A percentile compares a stretch with the other conserved stretches of the same genome.
These are phyloP conservation scores for Gymnarchus niloticus DNA, from an alignment of 2,113 vertebrate species.

Conservation along the genomic window DNA sequence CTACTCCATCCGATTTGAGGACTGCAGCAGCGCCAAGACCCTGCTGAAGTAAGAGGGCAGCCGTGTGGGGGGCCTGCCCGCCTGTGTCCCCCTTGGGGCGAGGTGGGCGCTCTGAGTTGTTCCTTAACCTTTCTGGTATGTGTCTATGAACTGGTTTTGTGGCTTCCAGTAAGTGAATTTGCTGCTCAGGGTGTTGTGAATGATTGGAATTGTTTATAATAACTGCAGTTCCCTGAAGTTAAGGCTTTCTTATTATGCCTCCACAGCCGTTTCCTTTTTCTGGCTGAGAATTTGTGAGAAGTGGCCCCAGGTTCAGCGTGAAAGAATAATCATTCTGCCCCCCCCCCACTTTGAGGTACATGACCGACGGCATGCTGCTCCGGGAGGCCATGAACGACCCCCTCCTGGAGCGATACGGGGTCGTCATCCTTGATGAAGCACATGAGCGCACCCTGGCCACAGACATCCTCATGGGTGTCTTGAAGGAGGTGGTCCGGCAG, in stretches of 20 bases:
- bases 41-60: conserved; percentile 79
- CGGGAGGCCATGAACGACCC: conserved; percentile 96
- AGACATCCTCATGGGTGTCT: conserved; percentile 93
- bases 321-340: background rate
- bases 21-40: conserved; percentile 96
- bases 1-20: conserved; percentile 93
- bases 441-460: conserved; percentile 93
- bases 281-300: too few relatives aligned
- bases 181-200: background rate
- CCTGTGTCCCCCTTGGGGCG: too few relatives aligned
- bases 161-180: background rate
- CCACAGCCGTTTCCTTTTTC: too few relatives aligned
- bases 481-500: conserved; percentile 91
- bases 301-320: too few relatives aligned
- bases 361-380: conserved; percentile 96
- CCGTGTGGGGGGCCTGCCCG: background rate
- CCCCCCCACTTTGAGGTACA: conserved; percentile 52
- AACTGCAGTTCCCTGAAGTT: too few relatives aligned
- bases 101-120: background rate
- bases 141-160: too few relatives aligned
- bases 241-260: too few relatives aligned
- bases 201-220: background rate
- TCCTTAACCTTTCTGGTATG: background rate
- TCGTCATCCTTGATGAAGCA: conserved; percentile 94
- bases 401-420: conserved; percentile 88